A percentile compares a stretch with the other conserved stretches of the same genome.
phyloP scores from a whole-genome alignment of 1,140 invertebrate genomes.

The Stegodyphus dumicola region DNA sequence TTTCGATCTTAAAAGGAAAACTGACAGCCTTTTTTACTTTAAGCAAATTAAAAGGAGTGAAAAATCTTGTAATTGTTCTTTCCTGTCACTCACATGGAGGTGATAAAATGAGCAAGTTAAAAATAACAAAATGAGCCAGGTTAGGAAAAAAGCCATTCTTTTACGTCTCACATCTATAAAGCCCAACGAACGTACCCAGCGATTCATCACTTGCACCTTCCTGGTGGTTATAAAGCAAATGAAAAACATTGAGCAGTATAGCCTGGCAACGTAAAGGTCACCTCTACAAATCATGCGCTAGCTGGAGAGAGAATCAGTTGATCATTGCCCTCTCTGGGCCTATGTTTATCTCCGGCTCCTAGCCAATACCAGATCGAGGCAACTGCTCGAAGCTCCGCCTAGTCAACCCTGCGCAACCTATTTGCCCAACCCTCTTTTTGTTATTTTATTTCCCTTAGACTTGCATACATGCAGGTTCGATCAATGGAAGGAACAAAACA shows the following conservation, averaged over 20 bases:
- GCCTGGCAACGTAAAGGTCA: conserved; percentile 58
- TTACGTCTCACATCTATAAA: too few relatives aligned
- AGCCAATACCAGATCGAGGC: conserved; percentile 27
- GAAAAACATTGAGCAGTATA: conserved; percentile 37
- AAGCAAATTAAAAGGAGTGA: too few relatives aligned
- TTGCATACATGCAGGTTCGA: conserved; percentile 27
- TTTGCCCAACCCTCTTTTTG: conserved; percentile 9
- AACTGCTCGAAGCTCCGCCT: conserved; percentile 20
- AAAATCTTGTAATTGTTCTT: too few relatives aligned
- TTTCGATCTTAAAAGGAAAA: too few relatives aligned
- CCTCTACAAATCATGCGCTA: conserved; percentile 60
- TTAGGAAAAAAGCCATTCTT: too few relatives aligned
- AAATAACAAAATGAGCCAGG: too few relatives aligned
- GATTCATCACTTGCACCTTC: conserved; percentile 29
- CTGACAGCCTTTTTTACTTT: too few relatives aligned
- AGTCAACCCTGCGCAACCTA: conserved; percentile 11
- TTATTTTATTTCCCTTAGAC: conserved; percentile 16
- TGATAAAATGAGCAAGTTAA: too few relatives aligned
- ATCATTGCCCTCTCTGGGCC: conserved; percentile 59
- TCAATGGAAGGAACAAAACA: conserved; percentile 53
- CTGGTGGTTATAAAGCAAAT: conserved; percentile 23
- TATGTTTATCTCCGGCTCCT: conserved; percentile 49
- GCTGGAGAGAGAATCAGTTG: conserved; percentile 44
- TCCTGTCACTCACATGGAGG: too few relatives aligned
- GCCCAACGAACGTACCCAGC: too few relatives aligned